These are phyloP conservation scores for Caranx ignobilis DNA, from an alignment of 2,113 vertebrate species.

Conservation along the genomic window DNA sequence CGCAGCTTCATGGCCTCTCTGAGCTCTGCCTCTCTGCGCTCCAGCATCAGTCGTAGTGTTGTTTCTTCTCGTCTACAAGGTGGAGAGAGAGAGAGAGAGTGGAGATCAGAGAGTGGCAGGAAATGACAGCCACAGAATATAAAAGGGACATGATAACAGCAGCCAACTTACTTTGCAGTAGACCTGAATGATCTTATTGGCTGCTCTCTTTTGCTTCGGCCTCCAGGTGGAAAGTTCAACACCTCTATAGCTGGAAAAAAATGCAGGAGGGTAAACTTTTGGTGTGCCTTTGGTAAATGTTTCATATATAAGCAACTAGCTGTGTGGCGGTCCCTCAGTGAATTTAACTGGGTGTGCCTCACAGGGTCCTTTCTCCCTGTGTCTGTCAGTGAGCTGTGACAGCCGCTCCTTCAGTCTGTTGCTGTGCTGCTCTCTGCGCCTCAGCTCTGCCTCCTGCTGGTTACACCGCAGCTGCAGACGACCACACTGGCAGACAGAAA, in stretches of 20 bases:
- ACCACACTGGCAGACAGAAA: slow-evolving; percentile 41
- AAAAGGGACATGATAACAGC: neutral
- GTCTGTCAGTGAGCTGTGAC: slow-evolving; percentile 65
- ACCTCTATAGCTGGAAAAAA: slow-evolving; percentile 77
- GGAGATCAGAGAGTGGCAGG: neutral
- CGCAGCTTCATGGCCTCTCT: slow-evolving; percentile 81
- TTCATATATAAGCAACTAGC: neutral
- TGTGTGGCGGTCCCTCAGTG: neutral
- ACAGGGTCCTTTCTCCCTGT: slow-evolving; percentile 68
- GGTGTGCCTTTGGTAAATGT: neutral
- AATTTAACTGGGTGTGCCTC: slow-evolving; percentile 16
- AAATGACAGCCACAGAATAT: no score
- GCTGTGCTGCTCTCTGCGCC: slow-evolving; percentile 70
- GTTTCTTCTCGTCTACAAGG: slow-evolving; percentile 76
- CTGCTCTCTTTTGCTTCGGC: slow-evolving; percentile 47
- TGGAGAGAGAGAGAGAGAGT: neutral
- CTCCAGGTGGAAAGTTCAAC: slow-evolving; percentile 70
- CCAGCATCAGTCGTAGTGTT: slow-evolving; percentile 74
- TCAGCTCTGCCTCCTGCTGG: slow-evolving; percentile 79
- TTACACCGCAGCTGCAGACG: slow-evolving; percentile 71
- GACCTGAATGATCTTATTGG: slow-evolving; percentile 30
- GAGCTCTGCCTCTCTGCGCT: slow-evolving; percentile 83
- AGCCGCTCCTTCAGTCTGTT: slow-evolving; percentile 76
- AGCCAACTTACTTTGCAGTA: slow-evolving; percentile 59
- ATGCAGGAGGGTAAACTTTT: neutral